These are phyloP conservation scores for Alcedo atthis DNA, from an alignment of 2,797 vertebrate species.

Conservation along the genomic window DNA sequence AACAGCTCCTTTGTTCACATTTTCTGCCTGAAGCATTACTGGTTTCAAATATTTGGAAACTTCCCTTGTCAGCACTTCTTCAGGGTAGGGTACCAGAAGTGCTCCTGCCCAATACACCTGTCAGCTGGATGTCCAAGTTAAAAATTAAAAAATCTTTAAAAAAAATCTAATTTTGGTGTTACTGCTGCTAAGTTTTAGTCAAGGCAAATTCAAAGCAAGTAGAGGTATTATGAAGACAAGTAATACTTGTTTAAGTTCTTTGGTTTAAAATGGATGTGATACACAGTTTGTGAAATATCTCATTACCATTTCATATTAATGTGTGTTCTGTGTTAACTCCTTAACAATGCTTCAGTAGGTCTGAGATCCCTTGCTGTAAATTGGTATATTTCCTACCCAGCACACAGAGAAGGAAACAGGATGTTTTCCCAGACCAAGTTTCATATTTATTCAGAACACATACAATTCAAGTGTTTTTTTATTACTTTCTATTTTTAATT, in stretches of 20 bases:
- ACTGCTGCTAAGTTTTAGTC: neutral
- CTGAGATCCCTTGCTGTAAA: neutral
- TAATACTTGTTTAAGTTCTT: neutral
- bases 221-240: neutral
- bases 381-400: neutral
- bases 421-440: constrained; percentile 6
- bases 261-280: constrained; percentile 9
- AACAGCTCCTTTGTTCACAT: neutral
- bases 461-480: neutral
- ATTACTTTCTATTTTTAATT: neutral
- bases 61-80: neutral
- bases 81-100: neutral
- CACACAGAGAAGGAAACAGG: neutral
- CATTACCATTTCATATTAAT: neutral
- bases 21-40: neutral
- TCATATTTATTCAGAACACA: constrained; percentile 36
- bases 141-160: neutral
- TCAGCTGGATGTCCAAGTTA: neutral
- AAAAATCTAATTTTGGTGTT: neutral
- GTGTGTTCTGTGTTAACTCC: neutral
- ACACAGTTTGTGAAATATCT: neutral
- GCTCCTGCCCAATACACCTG: neutral
- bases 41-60: neutral
- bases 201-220: neutral
- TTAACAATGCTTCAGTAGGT: neutral